Conservation (phyloP, 2,888 invertebrate species). For the Boloria selene region DNA sequence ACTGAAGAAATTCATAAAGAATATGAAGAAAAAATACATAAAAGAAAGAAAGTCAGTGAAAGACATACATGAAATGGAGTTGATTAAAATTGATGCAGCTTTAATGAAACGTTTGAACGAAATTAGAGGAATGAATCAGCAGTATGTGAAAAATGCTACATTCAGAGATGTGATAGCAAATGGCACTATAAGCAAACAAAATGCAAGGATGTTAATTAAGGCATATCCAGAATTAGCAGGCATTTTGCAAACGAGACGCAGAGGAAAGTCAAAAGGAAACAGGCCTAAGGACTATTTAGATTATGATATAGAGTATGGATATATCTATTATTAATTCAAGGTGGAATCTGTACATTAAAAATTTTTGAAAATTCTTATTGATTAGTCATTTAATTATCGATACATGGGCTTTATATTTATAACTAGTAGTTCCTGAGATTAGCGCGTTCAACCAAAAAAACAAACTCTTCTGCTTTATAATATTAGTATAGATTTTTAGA, state of each 20-base stretch:
- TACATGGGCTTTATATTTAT: too few relatives aligned
- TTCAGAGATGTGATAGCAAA: constrained; percentile 62
- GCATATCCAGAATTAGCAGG: constrained; percentile 58
- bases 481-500: too few relatives aligned
- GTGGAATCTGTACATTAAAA: too few relatives aligned
- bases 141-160: constrained; percentile 58
- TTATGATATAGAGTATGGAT: constrained; percentile 67
- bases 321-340: constrained; percentile 60
- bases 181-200: constrained; percentile 53
- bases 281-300: constrained; percentile 49
- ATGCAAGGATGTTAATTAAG: constrained; percentile 53
- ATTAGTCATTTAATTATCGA: too few relatives aligned
- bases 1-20: constrained; percentile 62
- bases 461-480: too few relatives aligned
- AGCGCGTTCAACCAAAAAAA: too few relatives aligned
- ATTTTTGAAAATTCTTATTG: neutral
- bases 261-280: constrained; percentile 20
- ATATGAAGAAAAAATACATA: constrained; percentile 61
- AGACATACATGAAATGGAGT: constrained; percentile 57
- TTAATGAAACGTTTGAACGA: constrained; percentile 52
- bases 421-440: too few relatives aligned
- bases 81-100: constrained; percentile 56
- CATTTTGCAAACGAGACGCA: constrained; percentile 45
- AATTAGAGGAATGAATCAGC: constrained; percentile 53
- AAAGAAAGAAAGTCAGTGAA: constrained; percentile 61